A percentile compares a stretch with the other conserved stretches of the same genome.
Conservation (phyloP, 2,797 vertebrate species). For the Myiothlypis coronata region DNA sequence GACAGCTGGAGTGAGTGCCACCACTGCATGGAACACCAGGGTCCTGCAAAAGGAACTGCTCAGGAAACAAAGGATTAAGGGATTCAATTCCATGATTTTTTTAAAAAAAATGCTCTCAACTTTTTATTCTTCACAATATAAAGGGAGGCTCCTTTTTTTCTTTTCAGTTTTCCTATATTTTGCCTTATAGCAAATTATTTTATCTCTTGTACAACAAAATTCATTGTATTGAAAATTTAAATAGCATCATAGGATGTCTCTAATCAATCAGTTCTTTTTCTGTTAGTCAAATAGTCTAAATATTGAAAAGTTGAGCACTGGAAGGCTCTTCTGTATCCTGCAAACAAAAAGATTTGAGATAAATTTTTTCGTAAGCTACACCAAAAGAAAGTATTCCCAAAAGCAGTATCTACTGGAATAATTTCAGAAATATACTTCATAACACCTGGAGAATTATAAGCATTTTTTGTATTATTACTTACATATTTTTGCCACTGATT, state of each 20-base stretch:
- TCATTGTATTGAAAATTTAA: not conserved
- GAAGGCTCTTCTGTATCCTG: not conserved
- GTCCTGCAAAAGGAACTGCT: not conserved
- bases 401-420: not conserved
- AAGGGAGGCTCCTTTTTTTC: not conserved
- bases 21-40: not conserved
- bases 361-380: not conserved
- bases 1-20: not conserved
- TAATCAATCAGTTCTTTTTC: not conserved
- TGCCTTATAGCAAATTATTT: not conserved
- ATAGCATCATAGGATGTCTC: not conserved
- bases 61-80: not conserved
- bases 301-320: not conserved
- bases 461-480: not conserved
- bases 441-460: not conserved
- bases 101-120: not conserved
- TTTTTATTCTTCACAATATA: not conserved
- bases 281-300: not conserved
- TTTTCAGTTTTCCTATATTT: not conserved
- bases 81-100: not conserved
- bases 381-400: not conserved
- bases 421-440: not conserved
- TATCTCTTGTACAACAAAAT: not conserved
- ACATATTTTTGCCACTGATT: not conserved
- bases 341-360: not conserved